Conservation (phyloP, 2,888 invertebrate genomes). For the Philereme transversata region DNA sequence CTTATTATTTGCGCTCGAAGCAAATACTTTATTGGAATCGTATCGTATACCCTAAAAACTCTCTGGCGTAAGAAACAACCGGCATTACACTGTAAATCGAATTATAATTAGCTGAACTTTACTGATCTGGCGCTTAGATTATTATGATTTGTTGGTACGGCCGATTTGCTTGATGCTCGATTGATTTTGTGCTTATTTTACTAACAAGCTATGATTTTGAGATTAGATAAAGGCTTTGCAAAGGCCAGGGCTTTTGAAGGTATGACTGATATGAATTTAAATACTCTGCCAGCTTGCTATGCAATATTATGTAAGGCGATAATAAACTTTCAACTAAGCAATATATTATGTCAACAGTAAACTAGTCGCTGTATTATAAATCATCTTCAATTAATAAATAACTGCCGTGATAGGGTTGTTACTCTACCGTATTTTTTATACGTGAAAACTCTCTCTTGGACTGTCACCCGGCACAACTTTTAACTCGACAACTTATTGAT, state of each 20-base stretch:
- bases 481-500: too few species aligned
- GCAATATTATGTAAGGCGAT: too few species aligned
- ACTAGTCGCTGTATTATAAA: too few species aligned
- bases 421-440: too few species aligned
- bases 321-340: too few species aligned
- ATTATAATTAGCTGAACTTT: constrained; percentile 35
- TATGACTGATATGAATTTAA: constrained; percentile 13
- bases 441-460: too few species aligned
- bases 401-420: too few species aligned
- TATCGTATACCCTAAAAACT: constrained; percentile 7
- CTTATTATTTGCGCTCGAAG: background rate
- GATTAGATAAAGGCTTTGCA: constrained; percentile 27
- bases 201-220: constrained; percentile 32
- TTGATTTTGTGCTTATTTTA: constrained; percentile 31
- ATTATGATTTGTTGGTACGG: constrained; percentile 33
- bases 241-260: constrained; percentile 22
- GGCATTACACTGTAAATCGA: constrained; percentile 30
- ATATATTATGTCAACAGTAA: too few species aligned
- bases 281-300: background rate
- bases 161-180: constrained; percentile 28
- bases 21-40: constrained; percentile 8
- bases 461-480: too few species aligned
- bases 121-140: constrained; percentile 29
- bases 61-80: constrained; percentile 13
- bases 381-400: too few species aligned